Conservation (phyloP, 2,888 invertebrate genomes). For the Scaptomyza parva region DNA sequence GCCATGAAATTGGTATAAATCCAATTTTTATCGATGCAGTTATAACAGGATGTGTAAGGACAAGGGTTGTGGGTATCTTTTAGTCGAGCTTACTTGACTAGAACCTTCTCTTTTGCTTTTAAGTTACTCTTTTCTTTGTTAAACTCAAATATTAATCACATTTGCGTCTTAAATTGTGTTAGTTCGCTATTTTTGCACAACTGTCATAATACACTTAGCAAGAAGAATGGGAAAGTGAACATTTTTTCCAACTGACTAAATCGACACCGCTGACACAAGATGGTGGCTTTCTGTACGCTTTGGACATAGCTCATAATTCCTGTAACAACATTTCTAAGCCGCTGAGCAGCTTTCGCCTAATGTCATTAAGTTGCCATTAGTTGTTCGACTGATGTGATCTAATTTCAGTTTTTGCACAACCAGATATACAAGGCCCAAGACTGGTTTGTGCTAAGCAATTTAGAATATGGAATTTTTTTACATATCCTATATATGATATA, state of each 20-base stretch:
- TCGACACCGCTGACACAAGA: conserved; percentile 33
- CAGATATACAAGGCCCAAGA: conserved; percentile 18
- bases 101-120: neutral
- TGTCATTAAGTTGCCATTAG: conserved; percentile 80
- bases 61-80: no score
- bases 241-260: conserved; percentile 66
- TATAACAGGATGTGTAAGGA: no score
- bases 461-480: neutral
- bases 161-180: conserved; percentile 42
- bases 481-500: conserved; percentile 5
- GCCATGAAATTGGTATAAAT: no score
- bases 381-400: conserved; percentile 81
- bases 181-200: conserved; percentile 49
- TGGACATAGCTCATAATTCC: conserved; percentile 57
- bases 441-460: neutral
- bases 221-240: conserved; percentile 1
- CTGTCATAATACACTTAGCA: conserved; percentile 56
- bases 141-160: conserved; percentile 27
- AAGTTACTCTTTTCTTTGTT: neutral
- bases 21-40: no score
- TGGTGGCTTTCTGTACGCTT: conserved; percentile 28
- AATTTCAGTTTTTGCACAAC: conserved; percentile 46
- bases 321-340: conserved; percentile 63
- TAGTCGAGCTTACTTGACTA: no score
- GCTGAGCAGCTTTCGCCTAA: conserved; percentile 59